Evolutionary conservation across 2,888 invertebrate genomes (phyloP), one percentile per base, ranked within the genome.

Genomic region (Scrobipalpa costella): DNA sequence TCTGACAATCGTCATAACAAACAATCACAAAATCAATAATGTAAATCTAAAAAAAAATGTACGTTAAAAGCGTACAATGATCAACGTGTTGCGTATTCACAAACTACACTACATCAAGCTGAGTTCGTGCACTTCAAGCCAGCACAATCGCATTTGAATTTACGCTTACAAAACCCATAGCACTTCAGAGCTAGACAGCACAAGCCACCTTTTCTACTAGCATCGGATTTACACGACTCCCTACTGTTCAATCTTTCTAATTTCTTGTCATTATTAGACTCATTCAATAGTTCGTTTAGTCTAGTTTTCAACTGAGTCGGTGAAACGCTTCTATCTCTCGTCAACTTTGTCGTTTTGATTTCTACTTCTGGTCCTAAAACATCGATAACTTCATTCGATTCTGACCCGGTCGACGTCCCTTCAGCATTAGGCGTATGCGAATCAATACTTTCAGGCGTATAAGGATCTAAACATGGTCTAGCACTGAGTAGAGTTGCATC

Each of bases 391-490:
- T 90, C 84, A 8, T 72, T 69, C 0, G 74, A 70, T 5, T 85
- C 86, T 0, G 85, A 84, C 0, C 77, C 80, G 0, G 80, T 73
- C 0, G 80, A 88, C 0, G 76, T 78, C 0, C 73, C 71, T 47
- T 90, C 93, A 0, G 93, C 90, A 66, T 92, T 92, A 0, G 96
- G 96, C 55, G 95, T 95, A 73, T 94, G 95, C 21, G 96, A 95
- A 74, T 96, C 96, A 68, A 94, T 92, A 80, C 95, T 96, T 75
- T 96, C 96, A n/a, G 96, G 96, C 0, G 96, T 96, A 73, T 96
- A 96, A 0, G 96, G 96, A 72, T 95, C 95, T 74, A 94, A 85
- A 75, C 87, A 89, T 3, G 71, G 83, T 1, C 76, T 69, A 0
- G 85, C 86, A 8, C 81, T 81, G 0, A 94, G 76, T 33, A 92